Evolutionary conservation across 1,140 invertebrate genomes (phyloP), one percentile per base, ranked within the genome.

Genomic region (Zaprionus vittiger): DNA sequence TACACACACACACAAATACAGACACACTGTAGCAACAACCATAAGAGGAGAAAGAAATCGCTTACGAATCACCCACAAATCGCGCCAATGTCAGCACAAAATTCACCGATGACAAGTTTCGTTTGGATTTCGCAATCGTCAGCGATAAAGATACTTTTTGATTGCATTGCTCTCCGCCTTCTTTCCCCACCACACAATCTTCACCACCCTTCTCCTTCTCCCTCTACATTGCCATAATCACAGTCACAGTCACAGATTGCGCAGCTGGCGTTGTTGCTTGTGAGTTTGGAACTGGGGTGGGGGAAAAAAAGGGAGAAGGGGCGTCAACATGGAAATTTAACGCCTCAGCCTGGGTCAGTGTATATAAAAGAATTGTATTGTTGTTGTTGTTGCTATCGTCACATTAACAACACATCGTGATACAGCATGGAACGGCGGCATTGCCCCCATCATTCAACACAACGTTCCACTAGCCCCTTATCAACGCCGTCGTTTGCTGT

Each of bases 71-170:
- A 66, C 56, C 65, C 55, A 66, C 38, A 73, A 74, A 84, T 68
- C 68, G 56, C 60, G 44, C 77, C 60, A 80, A 74, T 77, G 72
- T 90, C 85, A 90, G 85, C 85, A 90, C 54, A 71, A 90, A 85
- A 73, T 82, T 81, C 65, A 69, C 81, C 82, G 85, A 90, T 90
- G 85, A 90, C 83, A 87, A 90, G 81, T 82, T 82, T 90, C 73
- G 82, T 80, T 90, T 85, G 81, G 67, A 90, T 90, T 90, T 90
- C 79, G 85, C 77, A 77, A 77, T 75, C 71, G 79, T 90, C 86
- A 90, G 85, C 85, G 82, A 90, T 90, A 85, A 90, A 85, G 76
- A 77, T 79, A 82, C 79, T 56, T 80, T 79, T 72, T 83, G 63
- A 77, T 80, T 71, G 81, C 81, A 73, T 49, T 61, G 41, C 49